Base-by-base conservation (phyloP, 2,888 invertebrate genomes). In the Metallyticus violacea region DNA sequence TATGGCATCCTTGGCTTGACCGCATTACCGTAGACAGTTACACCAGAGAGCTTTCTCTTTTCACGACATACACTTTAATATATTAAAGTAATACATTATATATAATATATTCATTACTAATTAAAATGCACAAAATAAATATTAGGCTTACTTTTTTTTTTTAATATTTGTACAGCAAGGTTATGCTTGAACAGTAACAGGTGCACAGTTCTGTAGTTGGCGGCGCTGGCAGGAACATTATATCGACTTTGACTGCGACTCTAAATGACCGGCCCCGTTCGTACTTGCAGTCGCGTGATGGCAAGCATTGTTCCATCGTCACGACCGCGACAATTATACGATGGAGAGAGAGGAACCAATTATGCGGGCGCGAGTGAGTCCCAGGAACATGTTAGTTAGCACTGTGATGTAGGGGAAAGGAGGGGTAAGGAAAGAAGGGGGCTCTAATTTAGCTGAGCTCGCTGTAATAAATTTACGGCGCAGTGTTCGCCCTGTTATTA, bases 401-500 rank as follows among this genome's bases (percentile, higher is more conserved):
- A 81, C 81, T 40, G 26, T 7, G 81, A 5, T 7, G 15, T 9
- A 1, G 1, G 15, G 15, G 15, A 4, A 22, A 22, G n/a, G n/a
- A n/a, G n/a, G n/a, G n/a, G n/a, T n/a, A n/a, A n/a, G n/a, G n/a
- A n/a, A n/a, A n/a, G n/a, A n/a, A 22, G 40, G 40, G 40, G 40
- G 81, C 25, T 40, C 40, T 25, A 81, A 81, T 40, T 40, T 40
- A 81, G 25, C 40, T 26, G 15, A 40, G 40, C 25, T 81, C 25
- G 81, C 26, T n/a, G 81, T 81, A 81, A 81, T 81, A 81, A 40
- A 81, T 81, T 81, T 26, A 30, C 81, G 40, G 26, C 40, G 40
- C 40, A 26, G 30, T 40, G 25, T 26, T 7, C 40, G 40, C 7
- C 26, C 81, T 81, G 25, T 81, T 81, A 81, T 40, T 40, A 81